These are phyloP conservation scores for Drosophila tsacasi DNA, from an alignment of 1,140 invertebrate species.

Conservation along the genomic window DNA sequence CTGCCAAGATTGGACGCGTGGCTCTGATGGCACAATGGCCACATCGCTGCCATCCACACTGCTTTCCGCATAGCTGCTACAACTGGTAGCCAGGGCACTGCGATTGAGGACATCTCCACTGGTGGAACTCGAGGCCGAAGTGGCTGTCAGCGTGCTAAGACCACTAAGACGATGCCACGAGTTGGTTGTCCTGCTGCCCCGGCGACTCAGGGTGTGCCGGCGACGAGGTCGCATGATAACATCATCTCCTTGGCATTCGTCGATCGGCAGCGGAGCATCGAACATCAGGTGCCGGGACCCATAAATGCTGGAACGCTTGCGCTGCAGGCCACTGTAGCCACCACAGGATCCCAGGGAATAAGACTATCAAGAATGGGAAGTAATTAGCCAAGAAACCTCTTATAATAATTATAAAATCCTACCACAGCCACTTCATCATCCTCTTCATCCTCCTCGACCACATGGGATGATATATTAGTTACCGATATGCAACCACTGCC, in stretches of 20 bases:
- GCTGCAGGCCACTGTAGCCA: constrained; percentile 44
- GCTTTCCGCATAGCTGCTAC: constrained; percentile 67
- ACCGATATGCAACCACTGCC: constrained; percentile 42
- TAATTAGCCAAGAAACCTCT: neutral
- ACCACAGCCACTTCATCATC: constrained; percentile 68
- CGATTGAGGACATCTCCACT: constrained; percentile 64
- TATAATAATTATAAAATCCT: neutral
- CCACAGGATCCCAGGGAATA: constrained; percentile 40
- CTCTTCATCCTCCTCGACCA: constrained; percentile 57
- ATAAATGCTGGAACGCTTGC: constrained; percentile 85
- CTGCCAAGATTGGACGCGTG: constrained; percentile 52
- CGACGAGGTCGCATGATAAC: constrained; percentile 77
- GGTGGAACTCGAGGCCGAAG: constrained; percentile 66
- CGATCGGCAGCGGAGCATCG: constrained; percentile 87
- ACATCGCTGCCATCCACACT: constrained; percentile 51
- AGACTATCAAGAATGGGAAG: constrained; percentile 25
- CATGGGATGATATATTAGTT: constrained; percentile 37
- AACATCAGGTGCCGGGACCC: constrained; percentile 88
- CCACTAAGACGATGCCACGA: constrained; percentile 70
- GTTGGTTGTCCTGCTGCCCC: constrained; percentile 53
- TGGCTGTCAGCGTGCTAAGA: constrained; percentile 65
- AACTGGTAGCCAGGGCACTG: constrained; percentile 66
- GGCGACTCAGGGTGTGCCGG: constrained; percentile 41
- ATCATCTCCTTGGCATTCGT: constrained; percentile 86
- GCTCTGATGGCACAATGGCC: constrained; percentile 19